Percentiles rank a stretch among this genome's conserved stretches.
phyloP scores from a whole-genome alignment of 2,797 vertebrate genomes.

The Pampus argenteus region DNA sequence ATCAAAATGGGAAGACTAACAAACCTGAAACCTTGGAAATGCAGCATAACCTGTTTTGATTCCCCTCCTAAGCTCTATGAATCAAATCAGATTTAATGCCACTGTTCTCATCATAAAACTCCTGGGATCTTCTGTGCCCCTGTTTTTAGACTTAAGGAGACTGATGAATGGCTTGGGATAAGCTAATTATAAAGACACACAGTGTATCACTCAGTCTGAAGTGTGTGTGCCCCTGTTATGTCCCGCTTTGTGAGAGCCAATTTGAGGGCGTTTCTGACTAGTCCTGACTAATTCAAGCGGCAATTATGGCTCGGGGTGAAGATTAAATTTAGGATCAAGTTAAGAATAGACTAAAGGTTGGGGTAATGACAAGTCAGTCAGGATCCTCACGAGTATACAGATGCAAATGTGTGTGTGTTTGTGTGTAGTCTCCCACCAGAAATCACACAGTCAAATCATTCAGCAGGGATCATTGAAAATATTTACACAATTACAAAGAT shows the following conservation, averaged over 20 bases:
- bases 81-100: slow-evolving; percentile 43
- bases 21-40: slow-evolving; percentile 10
- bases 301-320: slow-evolving; percentile 39
- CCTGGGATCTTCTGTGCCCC: slow-evolving; percentile 51
- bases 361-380: slow-evolving; percentile 11
- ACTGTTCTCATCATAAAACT: slow-evolving; percentile 46
- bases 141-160: slow-evolving; percentile 56
- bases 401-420: background rate
- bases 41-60: slow-evolving; percentile 32
- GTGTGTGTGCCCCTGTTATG: slow-evolving; percentile 12
- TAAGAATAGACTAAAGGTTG: slow-evolving; percentile 11
- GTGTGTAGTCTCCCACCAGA: background rate
- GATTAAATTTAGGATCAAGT: slow-evolving; percentile 26
- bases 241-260: slow-evolving; percentile 24
- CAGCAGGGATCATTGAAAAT: slow-evolving; percentile 30
- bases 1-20: slow-evolving; percentile 3
- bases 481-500: slow-evolving; percentile 53
- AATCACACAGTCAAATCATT: slow-evolving; percentile 39
- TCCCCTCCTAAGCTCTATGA: slow-evolving; percentile 5
- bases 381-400: background rate
- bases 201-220: slow-evolving; percentile 4
- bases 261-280: slow-evolving; percentile 18
- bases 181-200: slow-evolving; percentile 56
- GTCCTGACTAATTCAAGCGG: slow-evolving; percentile 1
- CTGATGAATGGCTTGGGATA: slow-evolving; percentile 54